A percentile compares a stretch with the other conserved stretches of the same genome.
These are phyloP conservation scores for Percina caprodes DNA, from an alignment of 2,113 vertebrate genomes.

Conservation along the genomic window DNA sequence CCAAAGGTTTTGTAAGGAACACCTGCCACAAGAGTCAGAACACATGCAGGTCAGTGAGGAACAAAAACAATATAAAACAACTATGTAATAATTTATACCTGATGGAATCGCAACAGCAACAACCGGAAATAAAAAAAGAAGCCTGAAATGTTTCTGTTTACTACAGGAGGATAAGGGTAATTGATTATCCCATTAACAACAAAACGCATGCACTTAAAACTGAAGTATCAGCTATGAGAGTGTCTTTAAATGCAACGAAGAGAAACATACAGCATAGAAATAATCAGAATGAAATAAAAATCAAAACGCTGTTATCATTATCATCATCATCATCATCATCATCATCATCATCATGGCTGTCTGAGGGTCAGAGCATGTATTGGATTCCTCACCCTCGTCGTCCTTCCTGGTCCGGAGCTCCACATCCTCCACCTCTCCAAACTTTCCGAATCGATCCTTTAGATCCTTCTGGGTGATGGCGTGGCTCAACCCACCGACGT, in stretches of 20 bases:
- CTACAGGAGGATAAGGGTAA: not conserved
- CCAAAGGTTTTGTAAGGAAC: conserved; percentile 90
- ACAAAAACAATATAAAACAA: not conserved
- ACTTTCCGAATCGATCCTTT: conserved; percentile 91
- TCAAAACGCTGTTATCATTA: not conserved
- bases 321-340: too few species aligned
- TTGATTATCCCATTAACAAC: not conserved
- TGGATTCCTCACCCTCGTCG: conserved; percentile 85
- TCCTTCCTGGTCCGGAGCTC: conserved; percentile 91
- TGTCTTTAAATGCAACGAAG: not conserved
- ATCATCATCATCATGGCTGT: too few species aligned
- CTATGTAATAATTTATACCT: not conserved
- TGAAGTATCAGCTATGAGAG: not conserved
- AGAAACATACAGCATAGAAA: not conserved
- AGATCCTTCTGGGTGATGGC: conserved; percentile 88
- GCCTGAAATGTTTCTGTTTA: not conserved
- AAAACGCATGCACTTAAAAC: not conserved
- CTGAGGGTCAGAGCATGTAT: not conserved
- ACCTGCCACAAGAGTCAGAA: conserved; percentile 76
- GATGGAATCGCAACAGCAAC: not conserved
- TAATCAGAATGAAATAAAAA: not conserved
- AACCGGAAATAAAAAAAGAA: not conserved
- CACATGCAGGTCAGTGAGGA: not conserved
- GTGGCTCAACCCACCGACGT: conserved; percentile 90
- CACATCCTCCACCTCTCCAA: conserved; percentile 89